These are phyloP conservation scores for Andrena hattorfiana DNA, from an alignment of 2,888 invertebrate species.

Conservation along the genomic window DNA sequence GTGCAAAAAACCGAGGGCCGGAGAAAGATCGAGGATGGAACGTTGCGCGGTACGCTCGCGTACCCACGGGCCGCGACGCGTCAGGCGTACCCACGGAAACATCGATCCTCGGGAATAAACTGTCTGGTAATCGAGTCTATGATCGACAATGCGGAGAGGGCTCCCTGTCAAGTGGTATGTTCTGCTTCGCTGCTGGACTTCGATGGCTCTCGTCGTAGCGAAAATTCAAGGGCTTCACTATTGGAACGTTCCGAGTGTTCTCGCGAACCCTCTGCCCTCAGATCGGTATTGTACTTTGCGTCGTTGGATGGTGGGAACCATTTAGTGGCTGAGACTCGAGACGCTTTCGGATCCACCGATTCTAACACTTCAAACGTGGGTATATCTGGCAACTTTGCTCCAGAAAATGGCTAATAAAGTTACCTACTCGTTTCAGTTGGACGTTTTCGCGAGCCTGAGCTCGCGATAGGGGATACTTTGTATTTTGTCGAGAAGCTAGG, in stretches of 20 bases:
- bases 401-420: too few species aligned
- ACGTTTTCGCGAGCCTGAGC: too few species aligned
- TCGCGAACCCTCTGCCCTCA: not conserved
- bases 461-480: too few species aligned
- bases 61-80: not conserved
- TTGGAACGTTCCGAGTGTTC: not conserved
- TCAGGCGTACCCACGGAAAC: not conserved
- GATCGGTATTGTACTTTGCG: not conserved
- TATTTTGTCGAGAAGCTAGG: too few species aligned
- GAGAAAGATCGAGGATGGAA: conserved; percentile 2
- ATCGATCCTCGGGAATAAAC: conserved; percentile 9
- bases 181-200: not conserved
- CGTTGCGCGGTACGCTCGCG: not conserved
- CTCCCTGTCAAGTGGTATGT: not conserved
- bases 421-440: too few species aligned
- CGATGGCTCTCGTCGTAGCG: not conserved
- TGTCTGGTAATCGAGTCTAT: conserved; percentile 6
- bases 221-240: not conserved
- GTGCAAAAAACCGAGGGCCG: conserved; percentile 6
- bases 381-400: too few species aligned
- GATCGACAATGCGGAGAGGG: not conserved
- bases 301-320: not conserved
- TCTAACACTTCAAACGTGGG: too few species aligned
- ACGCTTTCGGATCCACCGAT: too few species aligned
- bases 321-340: too few species aligned